Conservation (phyloP, 2,113 vertebrate species). For the Panthera uncia region DNA sequence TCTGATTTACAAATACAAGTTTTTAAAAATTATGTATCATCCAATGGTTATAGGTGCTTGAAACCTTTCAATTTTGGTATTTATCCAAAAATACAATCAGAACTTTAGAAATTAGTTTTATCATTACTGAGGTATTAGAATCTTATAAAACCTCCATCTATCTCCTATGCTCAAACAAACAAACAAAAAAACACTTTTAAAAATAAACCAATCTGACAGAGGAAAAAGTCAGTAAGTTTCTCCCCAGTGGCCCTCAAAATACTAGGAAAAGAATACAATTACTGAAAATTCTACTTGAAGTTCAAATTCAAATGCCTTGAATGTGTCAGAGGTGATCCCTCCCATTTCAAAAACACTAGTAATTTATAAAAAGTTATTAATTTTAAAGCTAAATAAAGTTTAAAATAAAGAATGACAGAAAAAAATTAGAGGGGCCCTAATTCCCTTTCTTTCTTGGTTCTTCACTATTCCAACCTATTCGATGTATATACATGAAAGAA, state of each 20-base stretch:
- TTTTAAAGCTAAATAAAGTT: slow-evolving; percentile 1
- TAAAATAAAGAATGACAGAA: background rate
- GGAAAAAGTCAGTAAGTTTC: background rate
- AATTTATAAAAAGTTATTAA: background rate
- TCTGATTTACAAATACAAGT: background rate
- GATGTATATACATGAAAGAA: background rate
- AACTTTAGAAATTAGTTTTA: slow-evolving; percentile 31
- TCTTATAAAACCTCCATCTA: background rate
- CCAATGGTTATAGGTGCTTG: background rate
- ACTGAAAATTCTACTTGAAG: slow-evolving; percentile 28
- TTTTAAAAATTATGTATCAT: background rate
- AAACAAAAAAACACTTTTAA: background rate
- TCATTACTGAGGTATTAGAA: background rate
- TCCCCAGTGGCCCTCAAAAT: background rate
- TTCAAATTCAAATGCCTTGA: background rate
- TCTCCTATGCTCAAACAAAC: slow-evolving; percentile 8
- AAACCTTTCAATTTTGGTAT: slow-evolving; percentile 25
- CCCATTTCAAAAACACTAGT: slow-evolving; percentile 42
- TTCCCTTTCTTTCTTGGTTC: background rate
- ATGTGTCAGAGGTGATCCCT: background rate
- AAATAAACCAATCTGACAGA: background rate
- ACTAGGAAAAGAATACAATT: background rate
- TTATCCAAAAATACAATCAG: slow-evolving; percentile 20
- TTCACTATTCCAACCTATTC: background rate
- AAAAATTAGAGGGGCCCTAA: background rate